Base-by-base conservation (phyloP, 2,797 vertebrate genomes). In the Girardinus metallicus region DNA sequence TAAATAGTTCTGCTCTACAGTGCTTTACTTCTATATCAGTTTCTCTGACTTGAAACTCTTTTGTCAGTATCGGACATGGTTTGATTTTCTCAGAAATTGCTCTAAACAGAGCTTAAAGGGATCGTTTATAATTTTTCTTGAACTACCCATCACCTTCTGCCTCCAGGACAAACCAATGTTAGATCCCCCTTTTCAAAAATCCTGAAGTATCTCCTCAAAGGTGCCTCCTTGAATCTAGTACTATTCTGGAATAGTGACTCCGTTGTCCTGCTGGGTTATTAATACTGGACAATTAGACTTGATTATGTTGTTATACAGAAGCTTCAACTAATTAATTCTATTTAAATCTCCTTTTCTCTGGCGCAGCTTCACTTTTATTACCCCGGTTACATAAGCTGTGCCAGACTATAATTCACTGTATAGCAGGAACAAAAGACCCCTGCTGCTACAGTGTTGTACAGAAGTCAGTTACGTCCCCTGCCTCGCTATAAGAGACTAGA, bases 371-470 rank as follows among this genome's bases (percentile, higher is more conserved):
- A 51, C 83, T 90, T 91, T 90, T 89, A 77, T 89, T 89, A 85
- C 77, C 36, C 75, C 70, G 75, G 26, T 89, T 91, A 85, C 90
- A 85, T 87, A 88, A 85, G 64, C 86, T 39, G 62, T 29, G 80
- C 78, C 16, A 44, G 78, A 87, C 85, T 44, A 91, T 91, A 88
- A 91, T 90, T 91, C 85, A 88, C 83, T 81, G 79, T 74, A 41
- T 76, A 75, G 57, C 70, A 76, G 81, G 83, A 71, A 83, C 80
- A 83, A 85, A 49, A 66, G 75, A 86, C 81, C 79, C 73, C 73
- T 53, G 82, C 21, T 36, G 74, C 77, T 75, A n/a, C 49, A 47
- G 66, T 36, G 18, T 68, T 76, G 31, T 66, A 76, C 44, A 73
- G 66, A 41, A 77, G 34, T 0, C 10, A 60, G 76, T n/a, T 70